Evolutionary conservation across 2,797 vertebrate genomes (phyloP), one percentile per base, ranked within the genome.

Genomic region (Scarus forsteni): DNA sequence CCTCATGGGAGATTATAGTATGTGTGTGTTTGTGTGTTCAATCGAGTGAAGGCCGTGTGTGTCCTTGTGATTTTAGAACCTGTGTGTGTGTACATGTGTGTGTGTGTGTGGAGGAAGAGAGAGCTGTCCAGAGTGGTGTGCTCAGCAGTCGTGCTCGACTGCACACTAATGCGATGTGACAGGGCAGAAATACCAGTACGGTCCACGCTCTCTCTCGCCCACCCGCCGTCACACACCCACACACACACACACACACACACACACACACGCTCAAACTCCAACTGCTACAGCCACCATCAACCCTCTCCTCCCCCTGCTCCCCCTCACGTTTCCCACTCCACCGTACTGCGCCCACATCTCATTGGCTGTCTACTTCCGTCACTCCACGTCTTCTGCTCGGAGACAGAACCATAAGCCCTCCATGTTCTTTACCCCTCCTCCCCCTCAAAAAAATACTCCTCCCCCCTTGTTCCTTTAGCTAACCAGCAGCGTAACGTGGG

Each of bases 161-260:
- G 91, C 87, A 88, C 90, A 83, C 91, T 94, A 93, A 94, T 89
- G 50, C 75, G 67, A 93, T 93, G 91, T 93, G 93, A 93, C 93
- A 92, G 89, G 86, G 81, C 84, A 92, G 91, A 93, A 93, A 92
- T 92, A 92, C 90, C 91, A 92, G 90, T 69, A 84, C 88, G 79
- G 55, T 74, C 82, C 88, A 44, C 63, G 73, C 83, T 88, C 85
- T 87, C 51, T 88, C 51, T 85, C 51, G 85, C 91, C 88, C 91
- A 88, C 91, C 87, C 86, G 89, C 84, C 13, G 40, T 79, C 86
- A 73, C 85, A 81, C 80, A 71, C 83, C 75, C 70, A 50, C 16
- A 50, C 60, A 58, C 42, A 27, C 54, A 54, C 86, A 70, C 70
- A 50, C 16, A 50, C 60, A 58, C 42, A 27, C 54, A 54, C 86